A percentile compares a stretch with the other conserved stretches of the same genome.
These are phyloP conservation scores for Pelodiscus sinensis DNA, from an alignment of 2,113 vertebrate genomes.

Conservation along the genomic window DNA sequence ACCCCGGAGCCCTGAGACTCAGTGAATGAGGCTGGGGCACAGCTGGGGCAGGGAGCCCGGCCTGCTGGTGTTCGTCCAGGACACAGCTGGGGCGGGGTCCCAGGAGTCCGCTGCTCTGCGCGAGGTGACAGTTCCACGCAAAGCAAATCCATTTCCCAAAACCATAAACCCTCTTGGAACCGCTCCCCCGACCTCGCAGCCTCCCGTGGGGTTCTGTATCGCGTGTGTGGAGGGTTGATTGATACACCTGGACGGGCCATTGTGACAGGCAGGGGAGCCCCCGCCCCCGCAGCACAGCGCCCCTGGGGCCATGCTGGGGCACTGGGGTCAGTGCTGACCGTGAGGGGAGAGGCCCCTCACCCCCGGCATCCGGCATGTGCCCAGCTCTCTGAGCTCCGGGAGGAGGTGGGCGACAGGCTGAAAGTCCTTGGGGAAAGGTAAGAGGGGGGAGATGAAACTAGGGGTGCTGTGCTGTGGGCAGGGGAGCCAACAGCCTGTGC, in stretches of 20 bases:
- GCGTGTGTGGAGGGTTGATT: background rate
- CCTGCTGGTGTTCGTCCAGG: background rate
- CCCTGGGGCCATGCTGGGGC: too few relatives aligned
- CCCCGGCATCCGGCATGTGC: too few relatives aligned
- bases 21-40: background rate
- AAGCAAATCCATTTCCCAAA: background rate
- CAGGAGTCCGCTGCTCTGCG: background rate
- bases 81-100: background rate
- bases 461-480: too few relatives aligned
- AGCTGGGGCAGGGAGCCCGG: background rate
- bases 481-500: too few relatives aligned
- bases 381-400: background rate
- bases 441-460: too few relatives aligned
- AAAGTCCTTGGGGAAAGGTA: background rate
- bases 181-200: background rate
- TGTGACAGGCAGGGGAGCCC: too few relatives aligned
- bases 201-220: too few relatives aligned
- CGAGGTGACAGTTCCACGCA: background rate
- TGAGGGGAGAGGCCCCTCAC: background rate
- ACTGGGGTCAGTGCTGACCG: too few relatives aligned
- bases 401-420: too few relatives aligned
- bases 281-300: too few relatives aligned
- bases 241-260: too few relatives aligned
- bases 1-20: background rate
- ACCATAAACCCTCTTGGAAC: background rate